Evolutionary conservation across 1,140 invertebrate genomes (phyloP), one percentile per base, ranked within the genome.

Genomic region (Drosophila nikananu): DNA sequence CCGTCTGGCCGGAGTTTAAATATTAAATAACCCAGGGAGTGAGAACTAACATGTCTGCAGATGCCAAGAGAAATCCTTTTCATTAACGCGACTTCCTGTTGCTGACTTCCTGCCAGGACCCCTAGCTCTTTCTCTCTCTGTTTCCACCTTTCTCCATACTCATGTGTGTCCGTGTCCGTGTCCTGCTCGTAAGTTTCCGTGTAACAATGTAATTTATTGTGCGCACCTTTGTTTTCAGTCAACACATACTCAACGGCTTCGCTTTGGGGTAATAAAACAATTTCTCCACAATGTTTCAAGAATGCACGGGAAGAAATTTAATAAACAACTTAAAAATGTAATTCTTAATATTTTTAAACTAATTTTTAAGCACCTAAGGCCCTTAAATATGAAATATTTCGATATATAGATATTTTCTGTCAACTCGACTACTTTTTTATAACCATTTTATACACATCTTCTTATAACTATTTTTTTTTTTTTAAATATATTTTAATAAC

Each of bases 121-220:
- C 21, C 67, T 27, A 30, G 15, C 15, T 51, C 42, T 3, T 12
- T 12, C n/a, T 21, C 32, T 23, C 19, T 25, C 21, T 21, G 12
- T 23, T 17, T 32, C 19, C 19, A 9, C 6, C n/a, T 25, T 19
- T 46, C 35, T 17, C 30, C 42, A 13, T 30, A 35, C 62, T 48
- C 62, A 58, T 42, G 46, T 51, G 39, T 54, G 59, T 65, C 46
- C 46, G 30, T 67, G 72, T 74, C 73, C 77, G 32, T 72, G 72
- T 74, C 73, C 77, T 67, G 52, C 57, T 72, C 80, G 67, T 63
- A 80, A 84, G 83, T 89, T 89, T 89, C 66, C 81, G 67, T 90
- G 86, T 90, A 86, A 90, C 86, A 90, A 90, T 90, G 86, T 90
- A 90, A 90, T 90, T 90, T 90, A 90, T 90, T 90, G 86, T 90